These are phyloP conservation scores for Meloidogyne hapla DNA, from an alignment of 1,140 invertebrate genomes.

Conservation along the genomic window DNA sequence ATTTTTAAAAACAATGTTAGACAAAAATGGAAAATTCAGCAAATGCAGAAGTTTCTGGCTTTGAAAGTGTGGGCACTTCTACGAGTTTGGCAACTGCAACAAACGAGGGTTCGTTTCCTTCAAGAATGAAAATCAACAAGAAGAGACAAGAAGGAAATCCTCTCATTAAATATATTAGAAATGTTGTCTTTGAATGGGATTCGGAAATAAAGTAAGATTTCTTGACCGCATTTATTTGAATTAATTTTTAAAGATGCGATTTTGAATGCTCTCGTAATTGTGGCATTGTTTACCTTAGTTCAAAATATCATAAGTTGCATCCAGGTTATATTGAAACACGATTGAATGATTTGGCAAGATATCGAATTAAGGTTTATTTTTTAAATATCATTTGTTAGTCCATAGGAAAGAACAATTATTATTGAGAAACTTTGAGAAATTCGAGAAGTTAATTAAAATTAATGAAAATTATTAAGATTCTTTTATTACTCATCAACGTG, in stretches of 20 bases:
- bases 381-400: background rate
- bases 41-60: background rate
- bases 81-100: background rate
- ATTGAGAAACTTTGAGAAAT: background rate
- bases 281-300: constrained; percentile 56
- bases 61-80: background rate
- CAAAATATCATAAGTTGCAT: constrained; percentile 63
- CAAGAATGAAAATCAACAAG: constrained; percentile 51
- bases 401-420: background rate
- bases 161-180: constrained; percentile 58
- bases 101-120: background rate
- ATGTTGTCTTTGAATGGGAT: constrained; percentile 62
- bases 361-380: constrained; percentile 40
- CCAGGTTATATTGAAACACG: constrained; percentile 59
- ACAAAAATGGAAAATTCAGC: background rate
- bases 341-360: constrained; percentile 43
- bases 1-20: background rate
- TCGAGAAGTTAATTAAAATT: background rate
- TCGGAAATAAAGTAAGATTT: constrained; percentile 45
- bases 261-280: constrained; percentile 51
- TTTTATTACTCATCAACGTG: constrained; percentile 57
- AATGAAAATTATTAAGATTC: constrained; percentile 39
- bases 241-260: constrained; percentile 37
- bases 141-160: constrained; percentile 61
- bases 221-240: background rate